Conservation (phyloP, 2,888 invertebrate species). For the Heteropelma amictum region DNA sequence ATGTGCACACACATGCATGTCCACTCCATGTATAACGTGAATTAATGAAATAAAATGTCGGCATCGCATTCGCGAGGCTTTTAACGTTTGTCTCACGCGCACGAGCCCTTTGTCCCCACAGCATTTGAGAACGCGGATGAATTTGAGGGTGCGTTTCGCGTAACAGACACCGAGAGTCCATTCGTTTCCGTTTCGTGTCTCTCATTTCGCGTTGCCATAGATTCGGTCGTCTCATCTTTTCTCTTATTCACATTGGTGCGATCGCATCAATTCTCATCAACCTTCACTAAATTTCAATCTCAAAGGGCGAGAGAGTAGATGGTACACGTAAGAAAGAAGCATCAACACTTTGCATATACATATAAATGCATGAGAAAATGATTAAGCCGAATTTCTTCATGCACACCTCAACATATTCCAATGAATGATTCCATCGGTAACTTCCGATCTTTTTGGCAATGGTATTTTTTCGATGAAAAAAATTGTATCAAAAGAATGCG, state of each 20-base stretch:
- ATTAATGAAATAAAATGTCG: slow-evolving; percentile 60
- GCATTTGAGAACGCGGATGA: slow-evolving; percentile 31
- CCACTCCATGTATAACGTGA: slow-evolving; percentile 29
- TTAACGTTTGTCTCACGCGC: slow-evolving; percentile 52
- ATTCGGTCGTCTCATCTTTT: slow-evolving; percentile 49
- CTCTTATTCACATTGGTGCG: slow-evolving; percentile 39
- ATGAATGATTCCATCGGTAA: too few relatives aligned
- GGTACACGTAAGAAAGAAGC: too few relatives aligned
- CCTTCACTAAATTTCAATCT: slow-evolving; percentile 70
- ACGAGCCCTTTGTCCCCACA: slow-evolving; percentile 39
- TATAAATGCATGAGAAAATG: too few relatives aligned
- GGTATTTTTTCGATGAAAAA: too few relatives aligned
- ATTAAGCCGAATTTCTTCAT: too few relatives aligned
- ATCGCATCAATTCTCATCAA: slow-evolving; percentile 55
- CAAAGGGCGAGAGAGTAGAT: slow-evolving; percentile 48
- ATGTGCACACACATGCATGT: neutral
- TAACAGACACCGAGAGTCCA: slow-evolving; percentile 49
- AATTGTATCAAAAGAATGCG: neutral
- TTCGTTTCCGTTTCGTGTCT: slow-evolving; percentile 54
- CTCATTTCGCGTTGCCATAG: slow-evolving; percentile 57
- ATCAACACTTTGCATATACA: too few relatives aligned
- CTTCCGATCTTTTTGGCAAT: too few relatives aligned
- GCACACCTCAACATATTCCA: too few relatives aligned
- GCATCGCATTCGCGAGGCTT: slow-evolving; percentile 52
- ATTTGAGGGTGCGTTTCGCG: slow-evolving; percentile 6